Conservation (phyloP, 2,797 vertebrate genomes). For the Sebastes variabilis region DNA sequence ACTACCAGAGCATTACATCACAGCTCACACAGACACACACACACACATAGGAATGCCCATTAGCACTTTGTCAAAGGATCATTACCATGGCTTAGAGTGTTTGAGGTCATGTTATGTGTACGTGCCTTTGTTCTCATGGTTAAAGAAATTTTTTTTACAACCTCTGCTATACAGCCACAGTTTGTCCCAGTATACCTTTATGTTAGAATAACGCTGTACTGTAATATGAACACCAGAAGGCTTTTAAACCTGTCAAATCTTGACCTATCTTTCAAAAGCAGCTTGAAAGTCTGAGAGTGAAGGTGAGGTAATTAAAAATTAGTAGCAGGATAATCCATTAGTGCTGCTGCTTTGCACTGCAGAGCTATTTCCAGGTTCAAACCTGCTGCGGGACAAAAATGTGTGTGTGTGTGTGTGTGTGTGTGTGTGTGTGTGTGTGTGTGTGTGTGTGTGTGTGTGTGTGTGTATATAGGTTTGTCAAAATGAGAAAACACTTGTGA, state of each 20-base stretch:
- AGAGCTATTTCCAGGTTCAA: neutral
- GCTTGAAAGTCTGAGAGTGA: neutral
- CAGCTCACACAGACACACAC: slow-evolving; percentile 1
- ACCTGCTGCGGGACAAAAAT: neutral
- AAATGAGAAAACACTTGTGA: neutral
- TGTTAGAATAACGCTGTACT: neutral
- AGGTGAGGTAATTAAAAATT: neutral
- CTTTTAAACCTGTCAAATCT: neutral
- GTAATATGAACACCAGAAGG: neutral
- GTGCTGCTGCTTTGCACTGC: neutral
- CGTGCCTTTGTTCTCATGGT: slow-evolving; percentile 23
- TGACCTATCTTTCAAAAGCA: neutral
- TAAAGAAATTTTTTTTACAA: neutral
- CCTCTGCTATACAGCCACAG: neutral
- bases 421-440: neutral
- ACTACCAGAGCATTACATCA: slow-evolving; percentile 56
- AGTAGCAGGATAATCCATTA: neutral
- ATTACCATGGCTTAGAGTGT: slow-evolving; percentile 56
- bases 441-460: neutral
- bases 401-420: neutral
- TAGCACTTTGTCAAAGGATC: slow-evolving; percentile 61
- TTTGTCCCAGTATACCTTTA: neutral
- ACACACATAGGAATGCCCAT: slow-evolving; percentile 45
- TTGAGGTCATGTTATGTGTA: slow-evolving; percentile 56
- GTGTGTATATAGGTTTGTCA: neutral